Percentiles rank a stretch among this genome's conserved stretches.
Evolutionary conservation across 2,888 invertebrate genomes (phyloP).

Genomic region (Microctonus hyperodae): DNA sequence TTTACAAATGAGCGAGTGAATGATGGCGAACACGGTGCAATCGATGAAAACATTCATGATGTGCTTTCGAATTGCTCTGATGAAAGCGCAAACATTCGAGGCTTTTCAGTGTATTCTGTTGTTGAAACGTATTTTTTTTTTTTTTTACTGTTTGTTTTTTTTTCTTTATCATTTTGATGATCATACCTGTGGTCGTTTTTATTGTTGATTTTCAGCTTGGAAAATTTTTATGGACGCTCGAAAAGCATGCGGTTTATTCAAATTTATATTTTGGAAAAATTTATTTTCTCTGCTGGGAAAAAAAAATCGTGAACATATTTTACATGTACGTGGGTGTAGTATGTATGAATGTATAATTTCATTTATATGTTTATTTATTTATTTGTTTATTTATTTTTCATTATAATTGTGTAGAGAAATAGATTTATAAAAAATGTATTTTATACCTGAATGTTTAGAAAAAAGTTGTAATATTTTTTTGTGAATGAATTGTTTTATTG

Average conservation of each 20-base stretch:
- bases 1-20: not conserved
- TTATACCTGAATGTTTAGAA: no score
- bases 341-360: no score
- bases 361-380: no score
- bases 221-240: not conserved
- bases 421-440: no score
- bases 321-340: no score
- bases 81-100: conserved; percentile 9
- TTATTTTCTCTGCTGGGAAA: no score
- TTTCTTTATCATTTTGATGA: not conserved
- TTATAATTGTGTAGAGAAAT: no score
- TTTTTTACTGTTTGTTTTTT: not conserved
- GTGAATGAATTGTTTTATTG: no score
- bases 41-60: conserved; percentile 22
- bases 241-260: not conserved
- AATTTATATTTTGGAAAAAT: no score
- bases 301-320: no score
- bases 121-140: not conserved
- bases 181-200: not conserved
- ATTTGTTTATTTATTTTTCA: no score
- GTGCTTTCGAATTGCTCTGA: not conserved
- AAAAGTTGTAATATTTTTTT: no score
- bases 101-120: not conserved
- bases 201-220: not conserved
- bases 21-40: not conserved